Conservation (phyloP, 2,797 vertebrate genomes). For the Arvicola amphibius region DNA sequence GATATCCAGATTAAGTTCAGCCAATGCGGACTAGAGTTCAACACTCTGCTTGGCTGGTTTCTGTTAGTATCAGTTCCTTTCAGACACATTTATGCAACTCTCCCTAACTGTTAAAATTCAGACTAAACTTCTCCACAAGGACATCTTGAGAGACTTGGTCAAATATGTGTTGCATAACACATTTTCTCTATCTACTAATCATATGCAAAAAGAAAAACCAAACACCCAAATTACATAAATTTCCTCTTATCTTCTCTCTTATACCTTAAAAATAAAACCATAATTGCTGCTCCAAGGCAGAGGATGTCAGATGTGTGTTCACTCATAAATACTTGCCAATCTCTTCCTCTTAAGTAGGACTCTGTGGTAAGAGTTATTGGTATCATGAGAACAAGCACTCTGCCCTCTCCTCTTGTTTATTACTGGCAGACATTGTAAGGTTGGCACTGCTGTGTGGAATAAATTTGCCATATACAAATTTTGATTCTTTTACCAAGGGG, state of each 20-base stretch:
- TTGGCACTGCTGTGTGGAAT: constrained; percentile 31
- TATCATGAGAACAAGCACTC: background rate
- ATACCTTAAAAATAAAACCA: constrained; percentile 16
- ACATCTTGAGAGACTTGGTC: constrained; percentile 37
- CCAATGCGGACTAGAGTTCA: background rate
- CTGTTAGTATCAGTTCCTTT: background rate
- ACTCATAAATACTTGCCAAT: constrained; percentile 51
- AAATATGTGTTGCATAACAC: constrained; percentile 15
- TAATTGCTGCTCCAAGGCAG: background rate
- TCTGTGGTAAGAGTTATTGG: background rate
- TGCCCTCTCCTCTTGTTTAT: background rate
- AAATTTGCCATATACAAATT: constrained; percentile 54
- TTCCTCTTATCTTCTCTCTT: background rate
- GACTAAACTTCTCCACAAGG: background rate
- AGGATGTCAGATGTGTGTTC: constrained; percentile 45
- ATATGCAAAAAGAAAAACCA: constrained; percentile 40
- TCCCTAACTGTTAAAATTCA: background rate
- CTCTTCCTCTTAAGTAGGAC: background rate
- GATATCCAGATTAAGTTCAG: background rate
- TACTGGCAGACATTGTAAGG: background rate
- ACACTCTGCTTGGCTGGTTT: background rate
- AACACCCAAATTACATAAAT: background rate
- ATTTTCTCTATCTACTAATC: background rate
- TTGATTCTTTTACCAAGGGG: constrained; percentile 40
- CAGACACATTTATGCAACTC: background rate